These are phyloP conservation scores for Aporophyla lueneburgensis DNA, from an alignment of 2,888 invertebrate genomes.

Conservation along the genomic window DNA sequence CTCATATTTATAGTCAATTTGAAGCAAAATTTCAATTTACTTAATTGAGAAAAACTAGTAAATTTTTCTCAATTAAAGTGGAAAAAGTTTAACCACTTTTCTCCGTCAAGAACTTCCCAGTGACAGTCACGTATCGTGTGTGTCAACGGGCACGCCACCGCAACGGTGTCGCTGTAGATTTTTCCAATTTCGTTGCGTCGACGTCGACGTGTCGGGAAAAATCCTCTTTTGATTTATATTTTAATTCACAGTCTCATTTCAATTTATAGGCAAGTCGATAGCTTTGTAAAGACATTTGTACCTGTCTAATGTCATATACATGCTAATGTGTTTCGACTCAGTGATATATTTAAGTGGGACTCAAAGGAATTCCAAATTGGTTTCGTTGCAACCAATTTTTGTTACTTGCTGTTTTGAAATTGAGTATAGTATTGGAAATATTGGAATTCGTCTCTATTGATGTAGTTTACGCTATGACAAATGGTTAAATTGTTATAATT, in stretches of 20 bases:
- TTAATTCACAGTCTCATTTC: constrained; percentile 89
- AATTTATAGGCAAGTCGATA: constrained; percentile 82
- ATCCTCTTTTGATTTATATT: constrained; percentile 91
- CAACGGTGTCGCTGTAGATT: constrained; percentile 73
- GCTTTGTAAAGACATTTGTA: constrained; percentile 85
- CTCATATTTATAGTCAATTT: not conserved
- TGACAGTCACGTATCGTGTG: constrained; percentile 30
- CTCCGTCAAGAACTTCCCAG: not conserved
- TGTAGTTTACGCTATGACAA: not conserved
- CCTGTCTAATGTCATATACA: constrained; percentile 83
- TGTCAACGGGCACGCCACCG: constrained; percentile 56
- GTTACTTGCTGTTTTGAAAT: constrained; percentile 14
- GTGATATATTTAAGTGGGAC: constrained; percentile 62
- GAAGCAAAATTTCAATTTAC: not conserved
- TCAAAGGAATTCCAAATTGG: constrained; percentile 67
- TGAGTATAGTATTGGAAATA: not conserved
- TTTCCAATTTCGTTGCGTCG: constrained; percentile 87
- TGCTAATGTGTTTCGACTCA: constrained; percentile 79
- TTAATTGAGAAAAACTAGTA: not conserved
- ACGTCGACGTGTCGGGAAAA: constrained; percentile 87
- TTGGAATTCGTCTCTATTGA: constrained; percentile 6
- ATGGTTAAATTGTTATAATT: not conserved
- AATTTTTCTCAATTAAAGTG: not conserved
- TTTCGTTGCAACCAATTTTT: constrained; percentile 35
- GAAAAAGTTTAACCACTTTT: not conserved